These are phyloP conservation scores for Molossus alvarezi DNA, from an alignment of 2,797 vertebrate species.

Conservation along the genomic window DNA sequence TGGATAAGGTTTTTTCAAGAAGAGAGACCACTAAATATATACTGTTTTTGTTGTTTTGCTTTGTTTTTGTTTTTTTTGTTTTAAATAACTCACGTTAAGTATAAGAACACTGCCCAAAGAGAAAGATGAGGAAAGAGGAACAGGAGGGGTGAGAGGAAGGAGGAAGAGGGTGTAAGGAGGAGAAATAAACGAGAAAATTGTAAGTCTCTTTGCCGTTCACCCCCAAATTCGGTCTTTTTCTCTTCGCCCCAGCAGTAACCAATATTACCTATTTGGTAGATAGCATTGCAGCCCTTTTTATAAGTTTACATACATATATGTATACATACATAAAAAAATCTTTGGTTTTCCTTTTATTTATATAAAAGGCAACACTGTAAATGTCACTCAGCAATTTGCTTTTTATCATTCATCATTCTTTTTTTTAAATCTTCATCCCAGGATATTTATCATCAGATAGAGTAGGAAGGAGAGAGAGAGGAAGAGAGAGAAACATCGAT, in stretches of 20 bases:
- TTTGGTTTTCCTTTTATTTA: not conserved
- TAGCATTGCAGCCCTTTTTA: not conserved
- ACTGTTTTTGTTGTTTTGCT: not conserved
- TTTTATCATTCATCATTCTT: slow-evolving; percentile 11
- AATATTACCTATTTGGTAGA: not conserved
- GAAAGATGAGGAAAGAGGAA: not conserved
- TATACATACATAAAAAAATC: not conserved
- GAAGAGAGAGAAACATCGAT: no score
- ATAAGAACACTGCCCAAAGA: not conserved
- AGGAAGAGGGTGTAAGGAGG: not conserved
- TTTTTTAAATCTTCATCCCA: not conserved
- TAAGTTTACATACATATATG: not conserved
- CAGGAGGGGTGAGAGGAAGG: not conserved
- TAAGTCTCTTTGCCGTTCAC: not conserved
- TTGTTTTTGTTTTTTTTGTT: not conserved
- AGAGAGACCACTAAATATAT: not conserved
- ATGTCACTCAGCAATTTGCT: not conserved
- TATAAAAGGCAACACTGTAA: slow-evolving; percentile 13
- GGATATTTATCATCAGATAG: no score
- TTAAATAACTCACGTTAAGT: not conserved
- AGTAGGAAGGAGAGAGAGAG: no score
- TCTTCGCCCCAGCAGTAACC: not conserved
- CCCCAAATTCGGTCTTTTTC: not conserved
- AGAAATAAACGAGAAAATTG: not conserved
- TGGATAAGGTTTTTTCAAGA: slow-evolving; percentile 25